Evolutionary conservation across 1,140 invertebrate genomes (phyloP), one percentile per base, ranked within the genome.

Genomic region (Lordiphosa clarofinis): DNA sequence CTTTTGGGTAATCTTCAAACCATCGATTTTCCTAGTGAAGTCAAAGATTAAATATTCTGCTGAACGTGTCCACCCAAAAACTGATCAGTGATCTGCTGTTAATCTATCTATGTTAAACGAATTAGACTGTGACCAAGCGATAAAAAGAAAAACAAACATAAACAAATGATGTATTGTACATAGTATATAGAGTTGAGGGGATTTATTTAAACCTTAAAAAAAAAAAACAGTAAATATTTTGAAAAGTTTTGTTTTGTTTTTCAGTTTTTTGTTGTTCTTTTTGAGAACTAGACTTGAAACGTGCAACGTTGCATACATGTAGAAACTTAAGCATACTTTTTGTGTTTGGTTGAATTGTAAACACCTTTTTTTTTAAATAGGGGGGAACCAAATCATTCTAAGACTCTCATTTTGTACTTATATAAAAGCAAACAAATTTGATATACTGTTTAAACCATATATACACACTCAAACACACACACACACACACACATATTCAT

Each of bases 301-400:
- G 74, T 78, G 40, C 39, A 78, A 79, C 65, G 64, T 74, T 75
- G 21, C 11, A 40, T 65, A 47, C 49, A 62, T 36, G 21, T 39
- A 46, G 35, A 36, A 52, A 47, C 10, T 35, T 48, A 62, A 56
- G 37, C 28, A 42, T n/a, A 33, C 13, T 43, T 19, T 43, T 54
- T 44, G 48, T 40, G 12, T 50, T 7, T 35, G 35, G 44, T 64
- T 15, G 2, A 42, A 42, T 7, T 19, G 39, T 42, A 19, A 42
- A 31, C 21, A 31, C 1, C 4, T 28, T 28, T 7, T 8, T 36
- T 62, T 61, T 15, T 24, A 31, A 31, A 2, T 0, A 31, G 0
- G 28, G 28, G 28, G 6, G 7, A 31, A 31, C 28, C 28, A 31
- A 31, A 8, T 31, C 28, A 31, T 31, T 31, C 28, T 31, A 13